phyloP scores from a whole-genome alignment of 1,140 invertebrate species.

The Aplysia californica region DNA sequence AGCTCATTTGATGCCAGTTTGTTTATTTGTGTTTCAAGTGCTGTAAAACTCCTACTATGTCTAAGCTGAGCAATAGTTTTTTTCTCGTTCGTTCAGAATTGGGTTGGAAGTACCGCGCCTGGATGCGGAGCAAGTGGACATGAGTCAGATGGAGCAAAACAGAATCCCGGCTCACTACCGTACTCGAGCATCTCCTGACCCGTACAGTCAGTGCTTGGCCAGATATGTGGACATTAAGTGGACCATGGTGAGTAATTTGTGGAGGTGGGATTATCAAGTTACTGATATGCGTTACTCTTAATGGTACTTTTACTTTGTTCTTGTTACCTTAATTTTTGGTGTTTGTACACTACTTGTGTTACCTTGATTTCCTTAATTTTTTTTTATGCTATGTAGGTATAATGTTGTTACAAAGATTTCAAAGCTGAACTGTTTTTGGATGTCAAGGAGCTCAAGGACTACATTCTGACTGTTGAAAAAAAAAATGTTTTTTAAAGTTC shows the following conservation, averaged over 20 bases:
- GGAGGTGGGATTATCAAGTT: no score
- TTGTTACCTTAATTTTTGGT: neutral
- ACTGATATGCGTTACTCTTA: neutral
- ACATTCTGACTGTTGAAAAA: no score
- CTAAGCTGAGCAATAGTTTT: no score
- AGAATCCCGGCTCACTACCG: conserved; percentile 29
- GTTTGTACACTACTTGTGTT: neutral
- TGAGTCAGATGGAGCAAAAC: conserved; percentile 14
- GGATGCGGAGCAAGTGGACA: conserved; percentile 33
- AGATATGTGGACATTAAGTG: conserved; percentile 54
- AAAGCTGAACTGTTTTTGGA: no score
- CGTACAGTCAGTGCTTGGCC: conserved; percentile 43
- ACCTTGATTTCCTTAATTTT: neutral
- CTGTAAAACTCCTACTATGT: no score
- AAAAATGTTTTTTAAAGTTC: no score
- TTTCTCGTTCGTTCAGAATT: no score
- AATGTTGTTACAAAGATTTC: neutral
- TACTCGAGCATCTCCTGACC: conserved; percentile 19
- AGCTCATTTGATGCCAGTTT: no score
- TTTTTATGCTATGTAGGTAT: neutral
- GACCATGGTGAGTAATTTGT: conserved; percentile 52
- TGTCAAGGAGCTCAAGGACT: no score
- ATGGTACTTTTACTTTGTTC: neutral
- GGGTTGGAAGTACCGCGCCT: conserved; percentile 43
- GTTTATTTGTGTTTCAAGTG: no score